A percentile compares a stretch with the other conserved stretches of the same genome.
These are phyloP conservation scores for Scaptodrosophila latifasciaeformis DNA, from an alignment of 2,888 invertebrate species.

Conservation along the genomic window DNA sequence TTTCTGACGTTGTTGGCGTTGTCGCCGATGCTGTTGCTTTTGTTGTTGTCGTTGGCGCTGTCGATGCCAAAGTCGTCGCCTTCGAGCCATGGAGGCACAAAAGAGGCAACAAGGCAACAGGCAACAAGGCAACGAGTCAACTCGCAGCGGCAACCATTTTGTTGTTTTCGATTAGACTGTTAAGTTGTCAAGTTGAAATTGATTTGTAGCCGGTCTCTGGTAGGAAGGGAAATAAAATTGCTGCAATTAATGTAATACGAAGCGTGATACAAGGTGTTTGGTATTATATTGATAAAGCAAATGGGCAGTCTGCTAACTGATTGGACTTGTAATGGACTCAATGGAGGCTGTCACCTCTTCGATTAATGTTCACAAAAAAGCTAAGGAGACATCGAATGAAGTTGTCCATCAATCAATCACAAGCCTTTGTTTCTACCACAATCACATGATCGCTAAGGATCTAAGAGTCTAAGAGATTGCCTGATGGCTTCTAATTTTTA, in stretches of 20 bases:
- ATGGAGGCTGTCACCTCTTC: too few species aligned
- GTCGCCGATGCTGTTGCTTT: background rate
- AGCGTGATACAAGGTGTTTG: slow-evolving; percentile 39
- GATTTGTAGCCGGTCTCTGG: slow-evolving; percentile 59
- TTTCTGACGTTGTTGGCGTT: slow-evolving; percentile 11
- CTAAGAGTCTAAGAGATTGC: too few species aligned
- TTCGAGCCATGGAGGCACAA: background rate
- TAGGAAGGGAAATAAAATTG: slow-evolving; percentile 24
- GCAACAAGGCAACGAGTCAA: background rate
- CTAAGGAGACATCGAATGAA: too few species aligned
- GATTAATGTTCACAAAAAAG: too few species aligned
- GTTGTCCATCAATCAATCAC: too few species aligned
- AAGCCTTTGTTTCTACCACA: too few species aligned
- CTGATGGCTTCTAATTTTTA: too few species aligned
- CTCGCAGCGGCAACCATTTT: slow-evolving; percentile 60
- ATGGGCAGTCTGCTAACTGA: background rate
- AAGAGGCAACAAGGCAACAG: too few species aligned
- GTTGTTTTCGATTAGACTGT: slow-evolving; percentile 68
- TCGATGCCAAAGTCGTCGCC: background rate
- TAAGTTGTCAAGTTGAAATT: slow-evolving; percentile 70
- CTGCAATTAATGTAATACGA: slow-evolving; percentile 48
- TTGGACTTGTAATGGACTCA: too few species aligned
- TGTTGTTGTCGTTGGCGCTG: background rate
- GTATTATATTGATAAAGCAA: background rate
- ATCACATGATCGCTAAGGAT: too few species aligned